Conservation (phyloP, 1,140 invertebrate species). For the Ceratina calcarata region DNA sequence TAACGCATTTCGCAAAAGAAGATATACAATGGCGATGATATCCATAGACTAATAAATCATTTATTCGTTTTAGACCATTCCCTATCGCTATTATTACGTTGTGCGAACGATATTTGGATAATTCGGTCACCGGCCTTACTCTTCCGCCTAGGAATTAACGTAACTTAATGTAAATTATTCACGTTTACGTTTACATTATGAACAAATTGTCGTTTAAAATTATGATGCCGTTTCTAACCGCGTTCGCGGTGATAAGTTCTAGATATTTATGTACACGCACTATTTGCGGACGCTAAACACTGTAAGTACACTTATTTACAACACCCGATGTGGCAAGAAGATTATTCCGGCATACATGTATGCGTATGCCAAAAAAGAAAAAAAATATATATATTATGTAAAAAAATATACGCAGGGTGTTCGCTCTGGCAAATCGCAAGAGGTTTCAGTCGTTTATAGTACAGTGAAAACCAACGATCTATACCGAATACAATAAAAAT, state of each 20-base stretch:
- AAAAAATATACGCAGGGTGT: slow-evolving; percentile 22
- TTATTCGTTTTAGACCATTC: slow-evolving; percentile 13
- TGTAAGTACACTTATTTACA: slow-evolving; percentile 82
- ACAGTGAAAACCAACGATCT: no score
- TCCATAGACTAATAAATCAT: slow-evolving; percentile 4
- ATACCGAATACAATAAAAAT: no score
- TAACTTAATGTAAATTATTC: slow-evolving; percentile 29
- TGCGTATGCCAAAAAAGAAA: slow-evolving; percentile 46
- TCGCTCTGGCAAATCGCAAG: no score
- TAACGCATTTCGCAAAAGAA: background rate
- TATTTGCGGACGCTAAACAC: slow-evolving; percentile 77
- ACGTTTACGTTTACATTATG: slow-evolving; percentile 33
- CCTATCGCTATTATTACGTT: slow-evolving; percentile 14
- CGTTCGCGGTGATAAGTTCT: slow-evolving; percentile 51
- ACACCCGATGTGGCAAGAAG: slow-evolving; percentile 76
- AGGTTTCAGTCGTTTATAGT: no score
- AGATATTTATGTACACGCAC: slow-evolving; percentile 77
- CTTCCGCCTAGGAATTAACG: background rate
- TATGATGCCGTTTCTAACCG: slow-evolving; percentile 41
- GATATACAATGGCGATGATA: no score
- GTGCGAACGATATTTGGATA: slow-evolving; percentile 22
- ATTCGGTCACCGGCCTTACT: slow-evolving; percentile 7
- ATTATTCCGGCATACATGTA: slow-evolving; percentile 65
- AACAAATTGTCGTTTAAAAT: slow-evolving; percentile 21
- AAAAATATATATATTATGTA: slow-evolving; percentile 55